Evolutionary conservation across 2,888 invertebrate species (phyloP).

Genomic region (Cerastoderma edule): DNA sequence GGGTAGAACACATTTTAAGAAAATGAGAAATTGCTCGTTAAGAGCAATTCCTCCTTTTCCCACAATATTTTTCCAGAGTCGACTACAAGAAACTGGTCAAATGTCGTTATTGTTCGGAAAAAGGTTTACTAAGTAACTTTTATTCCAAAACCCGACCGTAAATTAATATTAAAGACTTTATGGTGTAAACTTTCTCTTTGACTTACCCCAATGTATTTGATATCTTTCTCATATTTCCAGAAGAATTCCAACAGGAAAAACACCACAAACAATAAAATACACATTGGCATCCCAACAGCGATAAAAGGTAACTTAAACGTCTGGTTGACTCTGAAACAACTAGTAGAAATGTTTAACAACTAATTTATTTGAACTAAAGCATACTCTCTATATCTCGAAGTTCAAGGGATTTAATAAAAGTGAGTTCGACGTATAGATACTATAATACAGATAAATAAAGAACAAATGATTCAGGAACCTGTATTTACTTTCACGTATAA

Average conservation of each 20-base stretch:
- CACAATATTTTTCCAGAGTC: background rate
- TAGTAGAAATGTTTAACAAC: background rate
- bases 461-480: no score
- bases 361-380: background rate
- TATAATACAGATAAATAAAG: no score
- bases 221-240: constrained; percentile 70
- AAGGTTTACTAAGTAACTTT: background rate
- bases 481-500: no score
- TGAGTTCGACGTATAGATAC: no score
- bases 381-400: no score
- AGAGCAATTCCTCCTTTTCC: background rate
- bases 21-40: background rate
- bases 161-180: background rate
- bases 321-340: constrained; percentile 64
- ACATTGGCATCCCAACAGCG: constrained; percentile 73
- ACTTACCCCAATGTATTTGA: constrained; percentile 59
- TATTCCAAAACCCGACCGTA: background rate
- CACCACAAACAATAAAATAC: constrained; percentile 55
- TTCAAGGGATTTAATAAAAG: no score
- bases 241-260: constrained; percentile 72
- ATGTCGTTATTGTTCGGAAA: background rate
- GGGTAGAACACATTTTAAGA: no score
- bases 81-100: background rate
- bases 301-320: constrained; percentile 69
- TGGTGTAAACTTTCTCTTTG: no score